A percentile compares a stretch with the other conserved stretches of the same genome.
phyloP scores from a whole-genome alignment of 2,797 vertebrate species.

The Poeciliopsis infans region DNA sequence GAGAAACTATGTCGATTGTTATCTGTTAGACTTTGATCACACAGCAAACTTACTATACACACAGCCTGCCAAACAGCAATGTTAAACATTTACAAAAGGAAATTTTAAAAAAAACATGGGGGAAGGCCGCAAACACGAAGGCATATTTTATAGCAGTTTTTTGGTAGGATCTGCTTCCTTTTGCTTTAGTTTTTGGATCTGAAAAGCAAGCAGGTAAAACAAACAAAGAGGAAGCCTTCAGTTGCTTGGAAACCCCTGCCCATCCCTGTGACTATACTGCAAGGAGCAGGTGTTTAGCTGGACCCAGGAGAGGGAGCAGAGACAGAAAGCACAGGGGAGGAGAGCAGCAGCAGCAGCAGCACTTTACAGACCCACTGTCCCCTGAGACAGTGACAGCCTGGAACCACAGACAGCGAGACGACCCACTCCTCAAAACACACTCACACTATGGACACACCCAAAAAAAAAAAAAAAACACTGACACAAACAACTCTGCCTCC shows the following conservation, averaged over 20 bases:
- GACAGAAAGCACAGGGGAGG: slow-evolving; percentile 47
- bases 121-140: background rate
- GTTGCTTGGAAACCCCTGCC: slow-evolving; percentile 75
- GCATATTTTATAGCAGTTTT: background rate
- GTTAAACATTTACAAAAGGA: slow-evolving; percentile 68
- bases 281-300: slow-evolving; percentile 75
- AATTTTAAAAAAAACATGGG: background rate
- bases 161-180: background rate
- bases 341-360: slow-evolving; percentile 48
- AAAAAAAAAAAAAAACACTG: slow-evolving; percentile 36
- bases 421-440: slow-evolving; percentile 20
- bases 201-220: background rate
- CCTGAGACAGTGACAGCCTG: slow-evolving; percentile 72
- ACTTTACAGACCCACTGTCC: slow-evolving; percentile 60
- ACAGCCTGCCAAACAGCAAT: slow-evolving; percentile 2
- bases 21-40: slow-evolving; percentile 66
- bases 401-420: slow-evolving; percentile 61
- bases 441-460: slow-evolving; percentile 62
- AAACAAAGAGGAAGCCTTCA: slow-evolving; percentile 34
- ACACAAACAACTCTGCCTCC: slow-evolving; percentile 8
- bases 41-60: slow-evolving; percentile 28
- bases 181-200: slow-evolving; percentile 5
- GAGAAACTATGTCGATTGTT: background rate
- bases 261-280: slow-evolving; percentile 54
- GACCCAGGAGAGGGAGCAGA: slow-evolving; percentile 72